Evolutionary conservation across 2,888 invertebrate species (phyloP).

Genomic region (Xanthorhoe designata): DNA sequence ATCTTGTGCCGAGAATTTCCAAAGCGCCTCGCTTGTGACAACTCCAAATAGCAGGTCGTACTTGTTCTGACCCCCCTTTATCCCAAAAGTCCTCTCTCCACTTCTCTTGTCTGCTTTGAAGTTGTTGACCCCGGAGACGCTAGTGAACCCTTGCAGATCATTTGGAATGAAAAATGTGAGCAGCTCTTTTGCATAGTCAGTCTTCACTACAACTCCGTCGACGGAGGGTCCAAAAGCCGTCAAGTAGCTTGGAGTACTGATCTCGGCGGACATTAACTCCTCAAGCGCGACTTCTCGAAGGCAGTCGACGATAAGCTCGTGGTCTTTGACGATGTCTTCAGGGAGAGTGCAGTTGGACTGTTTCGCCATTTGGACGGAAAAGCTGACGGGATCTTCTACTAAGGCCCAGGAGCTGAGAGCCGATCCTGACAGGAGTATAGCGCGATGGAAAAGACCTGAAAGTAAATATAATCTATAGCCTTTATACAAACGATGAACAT

Average conservation of each 20-base stretch:
- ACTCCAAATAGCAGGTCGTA: conserved; percentile 97
- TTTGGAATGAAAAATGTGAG: conserved; percentile 90
- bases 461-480: conserved; percentile 51
- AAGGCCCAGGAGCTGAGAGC: conserved; percentile 96
- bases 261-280: conserved; percentile 91
- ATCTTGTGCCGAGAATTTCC: conserved; percentile 95
- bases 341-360: conserved; percentile 94
- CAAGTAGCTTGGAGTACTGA: conserved; percentile 92
- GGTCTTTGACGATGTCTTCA: conserved; percentile 92
- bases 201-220: conserved; percentile 96
- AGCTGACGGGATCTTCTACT: conserved; percentile 94
- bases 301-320: conserved; percentile 94
- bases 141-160: conserved; percentile 87
- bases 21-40: conserved; percentile 95
- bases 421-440: conserved; percentile 94
- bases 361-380: conserved; percentile 92
- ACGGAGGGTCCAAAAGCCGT: conserved; percentile 97
- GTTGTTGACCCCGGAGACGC: conserved; percentile 85
- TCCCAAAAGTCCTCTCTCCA: conserved; percentile 86
- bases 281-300: conserved; percentile 91
- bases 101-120: conserved; percentile 87
- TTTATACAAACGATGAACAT: background rate
- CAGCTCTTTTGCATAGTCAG: conserved; percentile 93
- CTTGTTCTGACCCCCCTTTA: conserved; percentile 86
- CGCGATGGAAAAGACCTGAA: conserved; percentile 93